Conservation (phyloP, 1,140 invertebrate species). For the Drosophila setifemur region DNA sequence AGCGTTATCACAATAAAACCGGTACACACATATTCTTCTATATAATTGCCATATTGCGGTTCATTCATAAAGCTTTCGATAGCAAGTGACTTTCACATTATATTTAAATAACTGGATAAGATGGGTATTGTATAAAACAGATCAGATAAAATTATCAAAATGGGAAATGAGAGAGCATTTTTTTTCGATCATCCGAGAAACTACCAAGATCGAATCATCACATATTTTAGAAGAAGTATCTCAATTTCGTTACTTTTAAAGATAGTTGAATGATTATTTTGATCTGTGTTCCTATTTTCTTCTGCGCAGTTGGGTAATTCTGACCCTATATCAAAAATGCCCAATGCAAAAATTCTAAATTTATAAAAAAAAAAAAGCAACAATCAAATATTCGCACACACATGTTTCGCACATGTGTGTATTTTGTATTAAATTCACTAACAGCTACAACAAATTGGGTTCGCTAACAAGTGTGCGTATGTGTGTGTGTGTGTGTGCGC, state of each 20-base stretch:
- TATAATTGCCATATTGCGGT: conserved; percentile 15
- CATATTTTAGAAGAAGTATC: no score
- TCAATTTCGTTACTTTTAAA: no score
- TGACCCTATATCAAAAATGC: conserved; percentile 34
- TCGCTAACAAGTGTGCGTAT: conserved; percentile 34
- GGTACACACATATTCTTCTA: neutral
- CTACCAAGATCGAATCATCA: no score
- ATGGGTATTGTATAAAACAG: no score
- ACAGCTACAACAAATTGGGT: conserved; percentile 77
- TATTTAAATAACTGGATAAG: conserved; percentile 3
- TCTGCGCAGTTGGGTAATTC: neutral
- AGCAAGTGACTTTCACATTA: conserved; percentile 8
- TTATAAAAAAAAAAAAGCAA: conserved; percentile 41
- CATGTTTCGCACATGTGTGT: conserved; percentile 44
- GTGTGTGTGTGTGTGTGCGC: conserved; percentile 18
- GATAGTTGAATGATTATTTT: no score
- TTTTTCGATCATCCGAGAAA: no score
- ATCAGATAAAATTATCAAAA: no score
- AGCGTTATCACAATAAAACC: conserved; percentile 16
- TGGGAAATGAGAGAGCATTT: no score
- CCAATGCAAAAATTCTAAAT: conserved; percentile 56
- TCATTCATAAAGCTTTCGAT: conserved; percentile 30
- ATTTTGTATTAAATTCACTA: conserved; percentile 65
- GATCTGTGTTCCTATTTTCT: no score
- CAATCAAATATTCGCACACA: conserved; percentile 44